Percentiles rank a stretch among this genome's conserved stretches.
Evolutionary conservation across 1,140 invertebrate genomes (phyloP).

Genomic region (Calephelis virginiensis): DNA sequence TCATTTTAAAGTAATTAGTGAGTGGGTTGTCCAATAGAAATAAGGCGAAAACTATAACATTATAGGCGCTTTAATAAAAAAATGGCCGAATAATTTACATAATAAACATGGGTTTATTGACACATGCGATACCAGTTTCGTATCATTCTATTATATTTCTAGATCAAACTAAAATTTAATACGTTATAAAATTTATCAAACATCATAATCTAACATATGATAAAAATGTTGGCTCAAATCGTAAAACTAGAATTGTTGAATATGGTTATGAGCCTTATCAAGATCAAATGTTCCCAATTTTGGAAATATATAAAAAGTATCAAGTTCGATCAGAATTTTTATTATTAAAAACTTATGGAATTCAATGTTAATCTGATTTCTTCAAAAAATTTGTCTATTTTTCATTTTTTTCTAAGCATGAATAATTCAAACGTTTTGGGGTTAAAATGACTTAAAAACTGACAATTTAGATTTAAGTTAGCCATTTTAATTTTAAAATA

Average conservation of each 20-base stretch:
- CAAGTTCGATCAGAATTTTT: slow-evolving; percentile 2
- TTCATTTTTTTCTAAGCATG: background rate
- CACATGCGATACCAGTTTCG: background rate
- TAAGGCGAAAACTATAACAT: background rate
- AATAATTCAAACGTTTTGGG: background rate
- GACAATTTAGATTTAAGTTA: background rate
- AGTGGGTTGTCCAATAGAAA: background rate
- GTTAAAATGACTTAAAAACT: background rate
- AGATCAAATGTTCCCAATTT: slow-evolving; percentile 11
- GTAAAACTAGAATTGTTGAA: slow-evolving; percentile 15
- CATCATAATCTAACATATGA: slow-evolving; percentile 13
- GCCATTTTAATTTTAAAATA: no score
- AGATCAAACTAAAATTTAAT: slow-evolving; percentile 14
- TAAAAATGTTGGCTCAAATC: slow-evolving; percentile 5
- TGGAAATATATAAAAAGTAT: slow-evolving; percentile 8
- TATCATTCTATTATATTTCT: slow-evolving; percentile 7
- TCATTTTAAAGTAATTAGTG: no score
- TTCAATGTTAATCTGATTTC: slow-evolving; percentile 7
- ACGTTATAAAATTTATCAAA: slow-evolving; percentile 4
- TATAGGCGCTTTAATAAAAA: background rate
- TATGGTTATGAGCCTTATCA: slow-evolving; percentile 9
- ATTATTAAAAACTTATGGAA: background rate
- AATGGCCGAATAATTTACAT: background rate
- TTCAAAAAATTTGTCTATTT: background rate
- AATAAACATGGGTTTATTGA: background rate